Evolutionary conservation across 2,113 vertebrate genomes (phyloP).

Genomic region (Ameiurus melas): DNA sequence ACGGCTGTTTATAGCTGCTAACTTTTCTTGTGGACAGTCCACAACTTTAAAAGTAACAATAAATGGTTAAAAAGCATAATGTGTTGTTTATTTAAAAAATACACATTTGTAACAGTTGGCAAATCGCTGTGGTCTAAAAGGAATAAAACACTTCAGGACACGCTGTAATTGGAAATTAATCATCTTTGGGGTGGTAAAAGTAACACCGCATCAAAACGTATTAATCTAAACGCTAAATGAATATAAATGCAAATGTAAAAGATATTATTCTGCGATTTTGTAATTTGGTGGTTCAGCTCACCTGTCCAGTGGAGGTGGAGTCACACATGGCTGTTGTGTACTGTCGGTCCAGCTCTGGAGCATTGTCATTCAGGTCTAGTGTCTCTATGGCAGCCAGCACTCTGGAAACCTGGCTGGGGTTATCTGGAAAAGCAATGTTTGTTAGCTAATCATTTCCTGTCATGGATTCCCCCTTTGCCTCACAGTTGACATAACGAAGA

Average conservation of each 20-base stretch:
- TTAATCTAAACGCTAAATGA: background rate
- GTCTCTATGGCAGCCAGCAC: constrained; percentile 82
- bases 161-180: background rate
- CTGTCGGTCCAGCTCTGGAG: constrained; percentile 82
- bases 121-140: background rate
- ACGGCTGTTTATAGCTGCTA: too few relatives aligned
- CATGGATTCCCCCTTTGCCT: background rate
- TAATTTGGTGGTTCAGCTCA: constrained; percentile 58
- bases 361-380: constrained; percentile 87
- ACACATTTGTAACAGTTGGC: background rate
- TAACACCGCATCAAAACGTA: background rate
- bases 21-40: background rate
- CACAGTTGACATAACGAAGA: background rate
- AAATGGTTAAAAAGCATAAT: too few relatives aligned
- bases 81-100: too few relatives aligned
- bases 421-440: constrained; percentile 69
- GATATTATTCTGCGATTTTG: background rate
- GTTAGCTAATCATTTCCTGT: background rate
- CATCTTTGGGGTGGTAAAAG: background rate
- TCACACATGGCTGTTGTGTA: constrained; percentile 86
- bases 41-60: too few relatives aligned
- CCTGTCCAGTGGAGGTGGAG: constrained; percentile 78
- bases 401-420: constrained; percentile 82
- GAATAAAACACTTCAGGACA: background rate
- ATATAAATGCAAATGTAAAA: background rate